Evolutionary conservation across 2,888 invertebrate species (phyloP).

Genomic region (Pseudanteris insignis): DNA sequence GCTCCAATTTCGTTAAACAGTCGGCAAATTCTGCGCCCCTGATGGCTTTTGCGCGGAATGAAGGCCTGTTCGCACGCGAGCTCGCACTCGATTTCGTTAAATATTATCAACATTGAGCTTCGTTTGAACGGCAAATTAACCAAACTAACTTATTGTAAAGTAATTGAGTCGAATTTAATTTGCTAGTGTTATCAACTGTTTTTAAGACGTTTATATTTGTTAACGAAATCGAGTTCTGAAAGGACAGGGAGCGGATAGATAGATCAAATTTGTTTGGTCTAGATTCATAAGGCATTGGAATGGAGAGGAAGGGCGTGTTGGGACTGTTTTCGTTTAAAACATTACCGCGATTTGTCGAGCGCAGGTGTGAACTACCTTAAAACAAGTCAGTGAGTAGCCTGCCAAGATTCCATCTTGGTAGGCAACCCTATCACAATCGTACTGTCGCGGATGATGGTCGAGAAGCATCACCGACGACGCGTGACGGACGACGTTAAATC

Average conservation of each 20-base stretch:
- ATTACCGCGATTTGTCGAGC: constrained; percentile 43
- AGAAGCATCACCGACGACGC: constrained; percentile 44
- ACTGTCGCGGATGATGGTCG: constrained; percentile 55
- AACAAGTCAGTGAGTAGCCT: constrained; percentile 57
- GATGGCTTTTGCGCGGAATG: constrained; percentile 48
- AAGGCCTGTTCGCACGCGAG: constrained; percentile 52
- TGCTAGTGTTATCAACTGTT: constrained; percentile 27
- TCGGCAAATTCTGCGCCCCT: constrained; percentile 45
- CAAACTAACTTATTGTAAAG: constrained; percentile 29
- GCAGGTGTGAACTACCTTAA: constrained; percentile 53
- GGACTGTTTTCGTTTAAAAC: constrained; percentile 15
- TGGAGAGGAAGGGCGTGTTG: no score
- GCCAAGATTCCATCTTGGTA: constrained; percentile 49
- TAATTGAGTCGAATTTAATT: constrained; percentile 9
- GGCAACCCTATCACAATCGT: constrained; percentile 65
- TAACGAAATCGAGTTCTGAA: constrained; percentile 24
- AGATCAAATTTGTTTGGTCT: no score
- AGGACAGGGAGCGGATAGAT: no score
- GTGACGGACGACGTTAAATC: constrained; percentile 40
- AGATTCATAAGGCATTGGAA: no score
- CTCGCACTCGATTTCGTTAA: constrained; percentile 41
- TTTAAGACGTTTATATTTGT: constrained; percentile 18
- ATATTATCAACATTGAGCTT: constrained; percentile 32
- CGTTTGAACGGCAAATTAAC: constrained; percentile 28
- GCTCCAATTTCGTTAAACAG: constrained; percentile 5